Evolutionary conservation across 2,797 vertebrate genomes (phyloP).

Genomic region (Neoniphon sammara): DNA sequence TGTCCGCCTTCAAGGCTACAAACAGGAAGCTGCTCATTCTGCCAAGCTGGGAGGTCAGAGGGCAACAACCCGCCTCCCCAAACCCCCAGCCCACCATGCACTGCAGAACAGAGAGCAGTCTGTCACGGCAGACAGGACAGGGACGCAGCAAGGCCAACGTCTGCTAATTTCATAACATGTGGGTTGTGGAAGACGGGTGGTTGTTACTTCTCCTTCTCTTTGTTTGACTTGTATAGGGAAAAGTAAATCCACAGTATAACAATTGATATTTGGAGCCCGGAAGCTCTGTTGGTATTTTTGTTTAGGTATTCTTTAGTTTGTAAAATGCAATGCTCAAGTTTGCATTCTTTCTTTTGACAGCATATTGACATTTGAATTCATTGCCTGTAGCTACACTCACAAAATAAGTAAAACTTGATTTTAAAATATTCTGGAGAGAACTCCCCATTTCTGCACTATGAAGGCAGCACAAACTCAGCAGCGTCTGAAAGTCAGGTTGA

Average conservation of each 20-base stretch:
- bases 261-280: constrained; percentile 1
- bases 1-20: constrained; percentile 26
- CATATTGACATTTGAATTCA: constrained; percentile 18
- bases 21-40: constrained; percentile 51
- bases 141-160: not conserved
- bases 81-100: not conserved
- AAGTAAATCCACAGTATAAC: not conserved
- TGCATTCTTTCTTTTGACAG: not conserved
- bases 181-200: not conserved
- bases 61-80: not conserved
- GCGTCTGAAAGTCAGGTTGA: constrained; percentile 58
- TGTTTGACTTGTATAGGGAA: not conserved
- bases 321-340: constrained; percentile 11
- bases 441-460: constrained; percentile 5
- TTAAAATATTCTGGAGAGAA: constrained; percentile 16
- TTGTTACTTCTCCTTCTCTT: not conserved
- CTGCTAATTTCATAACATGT: not conserved
- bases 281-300: not conserved
- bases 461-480: constrained; percentile 22
- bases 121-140: constrained; percentile 11
- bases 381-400: not conserved
- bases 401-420: not conserved
- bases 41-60: constrained; percentile 47
- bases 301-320: not conserved
- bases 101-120: constrained; percentile 18